A percentile compares a stretch with the other conserved stretches of the same genome.
Evolutionary conservation across 2,797 vertebrate genomes (phyloP).

Genomic region (Anomalospiza imberbis): DNA sequence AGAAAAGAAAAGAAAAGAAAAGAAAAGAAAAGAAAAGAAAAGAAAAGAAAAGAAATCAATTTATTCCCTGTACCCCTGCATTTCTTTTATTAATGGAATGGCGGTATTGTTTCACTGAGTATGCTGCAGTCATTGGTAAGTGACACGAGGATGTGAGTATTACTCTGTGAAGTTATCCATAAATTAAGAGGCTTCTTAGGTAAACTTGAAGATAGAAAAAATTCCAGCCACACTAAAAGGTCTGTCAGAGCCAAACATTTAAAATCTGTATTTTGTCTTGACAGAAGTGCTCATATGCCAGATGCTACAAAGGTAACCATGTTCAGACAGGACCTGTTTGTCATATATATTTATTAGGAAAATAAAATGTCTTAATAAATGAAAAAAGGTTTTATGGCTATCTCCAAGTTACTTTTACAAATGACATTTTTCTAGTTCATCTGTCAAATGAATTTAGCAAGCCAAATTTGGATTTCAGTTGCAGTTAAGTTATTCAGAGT

Average conservation of each 20-base stretch:
- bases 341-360: background rate
- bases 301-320: background rate
- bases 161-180: background rate
- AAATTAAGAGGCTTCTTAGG: background rate
- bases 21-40: rapidly evolving
- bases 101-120: background rate
- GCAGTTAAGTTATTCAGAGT: background rate
- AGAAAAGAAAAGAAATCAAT: rapidly evolving
- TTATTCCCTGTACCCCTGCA: background rate
- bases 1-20: no score
- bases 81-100: background rate
- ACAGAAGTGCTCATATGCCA: background rate
- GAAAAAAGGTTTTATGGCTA: background rate
- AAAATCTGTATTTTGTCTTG: background rate
- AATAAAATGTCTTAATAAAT: background rate
- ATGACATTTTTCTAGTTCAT: background rate
- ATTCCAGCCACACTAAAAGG: background rate
- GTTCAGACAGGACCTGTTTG: background rate
- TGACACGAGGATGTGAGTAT: background rate
- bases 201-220: background rate
- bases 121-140: background rate
- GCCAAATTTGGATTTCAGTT: background rate
- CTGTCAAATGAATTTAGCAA: background rate
- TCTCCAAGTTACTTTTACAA: background rate
- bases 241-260: background rate